Base-by-base conservation (phyloP, 1,140 invertebrate species). In the Melipona quadrifasciata region DNA sequence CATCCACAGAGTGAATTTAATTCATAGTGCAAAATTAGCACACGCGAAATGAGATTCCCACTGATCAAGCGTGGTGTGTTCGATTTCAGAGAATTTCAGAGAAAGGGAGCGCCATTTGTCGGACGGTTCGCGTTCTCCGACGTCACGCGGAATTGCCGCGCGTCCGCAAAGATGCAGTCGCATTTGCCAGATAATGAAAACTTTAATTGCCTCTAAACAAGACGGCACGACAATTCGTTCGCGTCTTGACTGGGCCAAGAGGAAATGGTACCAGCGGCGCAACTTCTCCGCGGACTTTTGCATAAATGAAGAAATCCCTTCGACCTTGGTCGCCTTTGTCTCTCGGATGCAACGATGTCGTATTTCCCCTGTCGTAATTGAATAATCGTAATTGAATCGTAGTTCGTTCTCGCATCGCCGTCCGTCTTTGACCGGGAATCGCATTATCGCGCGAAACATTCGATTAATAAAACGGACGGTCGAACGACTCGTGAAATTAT, bases 201-300 rank as follows among this genome's bases (percentile, higher is more conserved):
- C 75, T 84, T 79, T 84, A 84, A 84, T 84, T 84, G 82, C 75
- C 82, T 79, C 75, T 84, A 84, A 84, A 76, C 75, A 84, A 78
- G 75, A 84, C 75, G 67, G 47, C 76, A 79, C 76, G 65, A 84
- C 75, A 84, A 84, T 79, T 79, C 75, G 82, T 83, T 79, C 39
- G 14, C 65, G 11, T 75, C 65, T 11, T 75, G 47, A 12, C 64
- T 16, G 55, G 58, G 68, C 17, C 34, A 8, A 57, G 21, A 64
- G 82, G 53, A 83, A 83, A 83, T 78, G 61, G 65, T 71, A 78
- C 55, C 58, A 70, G 19, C 74, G 31, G 53, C 65, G 61, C 82
- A 78, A 71, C 82, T 83, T 79, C 72, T 57, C 27, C 19, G 55
- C 14, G 47, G 39, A 72, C 82, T 72, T 84, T 79, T 84, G 79